Percentiles rank a stretch among this genome's conserved stretches.
phyloP scores from a whole-genome alignment of 2,888 invertebrate species.

The Pegoplata infirma region DNA sequence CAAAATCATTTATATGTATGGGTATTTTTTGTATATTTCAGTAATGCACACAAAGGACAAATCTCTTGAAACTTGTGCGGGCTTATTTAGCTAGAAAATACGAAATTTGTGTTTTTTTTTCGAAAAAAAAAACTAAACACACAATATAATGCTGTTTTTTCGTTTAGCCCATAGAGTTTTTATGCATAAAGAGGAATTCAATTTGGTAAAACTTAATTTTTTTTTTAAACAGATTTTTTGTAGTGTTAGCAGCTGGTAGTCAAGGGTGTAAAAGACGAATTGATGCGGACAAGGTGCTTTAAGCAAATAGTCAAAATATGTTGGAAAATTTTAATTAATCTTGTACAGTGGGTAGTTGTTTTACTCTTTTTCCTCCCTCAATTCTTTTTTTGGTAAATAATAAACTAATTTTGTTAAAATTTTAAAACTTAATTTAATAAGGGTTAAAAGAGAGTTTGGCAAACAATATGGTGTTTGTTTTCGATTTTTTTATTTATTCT shows the following conservation, averaged over 20 bases:
- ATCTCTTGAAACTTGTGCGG: background rate
- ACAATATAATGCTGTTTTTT: background rate
- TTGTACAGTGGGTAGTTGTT: background rate
- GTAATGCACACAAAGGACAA: background rate
- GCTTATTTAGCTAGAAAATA: background rate
- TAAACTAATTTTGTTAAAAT: background rate
- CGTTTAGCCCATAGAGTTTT: background rate
- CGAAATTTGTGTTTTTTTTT: background rate
- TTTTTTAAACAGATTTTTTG: background rate
- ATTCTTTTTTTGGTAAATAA: background rate
- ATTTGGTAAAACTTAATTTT: background rate
- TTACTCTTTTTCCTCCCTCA: background rate
- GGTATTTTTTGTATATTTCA: background rate
- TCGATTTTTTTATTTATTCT: no score
- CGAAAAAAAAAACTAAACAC: background rate
- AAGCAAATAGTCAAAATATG: constrained; percentile 15
- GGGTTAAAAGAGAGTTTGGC: background rate
- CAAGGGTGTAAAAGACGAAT: constrained; percentile 17
- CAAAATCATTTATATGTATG: background rate
- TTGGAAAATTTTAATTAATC: constrained; percentile 34
- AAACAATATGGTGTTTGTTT: constrained; percentile 8
- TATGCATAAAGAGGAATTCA: background rate
- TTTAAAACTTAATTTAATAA: background rate
- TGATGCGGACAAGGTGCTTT: constrained; percentile 31
- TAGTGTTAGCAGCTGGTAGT: constrained; percentile 27